A percentile compares a stretch with the other conserved stretches of the same genome.
phyloP scores from a whole-genome alignment of 2,888 invertebrate genomes.

The Polyommatus icarus region DNA sequence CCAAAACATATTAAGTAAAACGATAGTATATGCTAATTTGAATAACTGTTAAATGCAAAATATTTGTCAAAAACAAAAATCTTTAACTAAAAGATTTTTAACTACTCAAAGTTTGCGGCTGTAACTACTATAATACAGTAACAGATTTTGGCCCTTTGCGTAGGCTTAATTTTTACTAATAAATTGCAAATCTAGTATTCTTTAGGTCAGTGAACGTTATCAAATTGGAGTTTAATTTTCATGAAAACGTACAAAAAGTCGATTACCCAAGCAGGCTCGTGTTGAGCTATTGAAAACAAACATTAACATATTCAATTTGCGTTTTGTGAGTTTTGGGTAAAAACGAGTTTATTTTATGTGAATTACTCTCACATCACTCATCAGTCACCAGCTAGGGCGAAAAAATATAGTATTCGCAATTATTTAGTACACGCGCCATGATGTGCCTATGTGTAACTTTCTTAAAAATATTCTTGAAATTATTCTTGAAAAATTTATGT shows the following conservation, averaged over 20 bases:
- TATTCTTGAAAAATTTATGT: too few relatives aligned
- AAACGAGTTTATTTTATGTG: background rate
- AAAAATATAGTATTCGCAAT: background rate
- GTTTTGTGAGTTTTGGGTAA: slow-evolving; percentile 10
- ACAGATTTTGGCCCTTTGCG: too few relatives aligned
- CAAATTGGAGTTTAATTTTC: background rate
- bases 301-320: slow-evolving; percentile 15
- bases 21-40: too few relatives aligned
- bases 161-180: background rate
- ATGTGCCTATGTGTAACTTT: too few relatives aligned
- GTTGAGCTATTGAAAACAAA: slow-evolving; percentile 15
- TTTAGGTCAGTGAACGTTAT: background rate
- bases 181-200: background rate
- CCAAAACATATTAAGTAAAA: too few relatives aligned
- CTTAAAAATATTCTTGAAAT: too few relatives aligned
- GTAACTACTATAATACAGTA: too few relatives aligned
- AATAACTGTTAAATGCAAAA: too few relatives aligned
- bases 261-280: background rate
- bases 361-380: background rate
- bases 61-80: too few relatives aligned
- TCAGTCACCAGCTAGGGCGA: background rate
- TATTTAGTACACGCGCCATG: background rate
- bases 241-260: background rate
- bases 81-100: too few relatives aligned
- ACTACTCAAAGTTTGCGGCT: too few relatives aligned